Conservation (phyloP, 2,888 invertebrate species). For the Malthinus seriepunctatus region DNA sequence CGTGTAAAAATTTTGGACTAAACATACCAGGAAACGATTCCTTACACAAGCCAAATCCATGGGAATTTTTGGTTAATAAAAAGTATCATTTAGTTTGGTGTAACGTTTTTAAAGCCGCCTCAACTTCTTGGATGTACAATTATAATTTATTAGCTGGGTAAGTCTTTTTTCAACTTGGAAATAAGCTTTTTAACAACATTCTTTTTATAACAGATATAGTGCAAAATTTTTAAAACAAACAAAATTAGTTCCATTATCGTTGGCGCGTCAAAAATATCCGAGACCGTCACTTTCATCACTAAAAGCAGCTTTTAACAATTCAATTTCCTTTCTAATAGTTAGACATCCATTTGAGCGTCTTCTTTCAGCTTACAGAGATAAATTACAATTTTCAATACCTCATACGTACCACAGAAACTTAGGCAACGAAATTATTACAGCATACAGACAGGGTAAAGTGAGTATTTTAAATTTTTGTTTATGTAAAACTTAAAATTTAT, state of each 20-base stretch:
- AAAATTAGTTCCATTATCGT: conserved; percentile 74
- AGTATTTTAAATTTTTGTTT: conserved; percentile 25
- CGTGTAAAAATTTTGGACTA: conserved; percentile 65
- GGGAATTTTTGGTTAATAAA: conserved; percentile 83
- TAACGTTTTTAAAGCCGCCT: conserved; percentile 81
- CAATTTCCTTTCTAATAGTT: conserved; percentile 79
- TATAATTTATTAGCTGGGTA: conserved; percentile 83
- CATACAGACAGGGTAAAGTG: conserved; percentile 66
- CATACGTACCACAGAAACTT: conserved; percentile 82
- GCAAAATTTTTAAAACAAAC: conserved; percentile 76
- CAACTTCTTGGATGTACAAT: conserved; percentile 93
- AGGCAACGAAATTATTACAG: conserved; percentile 75
- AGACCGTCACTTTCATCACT: conserved; percentile 73
- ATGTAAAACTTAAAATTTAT: neutral
- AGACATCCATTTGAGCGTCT: conserved; percentile 81
- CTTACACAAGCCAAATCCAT: conserved; percentile 74
- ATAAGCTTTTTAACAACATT: neutral
- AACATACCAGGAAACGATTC: conserved; percentile 62
- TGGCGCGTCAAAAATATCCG: conserved; percentile 80
- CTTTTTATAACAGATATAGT: conserved; percentile 61
- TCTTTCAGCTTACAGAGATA: conserved; percentile 82
- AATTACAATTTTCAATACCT: conserved; percentile 80
- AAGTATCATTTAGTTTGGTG: conserved; percentile 85
- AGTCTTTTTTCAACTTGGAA: conserved; percentile 24
- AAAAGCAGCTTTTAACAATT: conserved; percentile 73